A percentile compares a stretch with the other conserved stretches of the same genome.
phyloP scores from a whole-genome alignment of 2,888 invertebrate genomes.

The Thyatira batis region DNA sequence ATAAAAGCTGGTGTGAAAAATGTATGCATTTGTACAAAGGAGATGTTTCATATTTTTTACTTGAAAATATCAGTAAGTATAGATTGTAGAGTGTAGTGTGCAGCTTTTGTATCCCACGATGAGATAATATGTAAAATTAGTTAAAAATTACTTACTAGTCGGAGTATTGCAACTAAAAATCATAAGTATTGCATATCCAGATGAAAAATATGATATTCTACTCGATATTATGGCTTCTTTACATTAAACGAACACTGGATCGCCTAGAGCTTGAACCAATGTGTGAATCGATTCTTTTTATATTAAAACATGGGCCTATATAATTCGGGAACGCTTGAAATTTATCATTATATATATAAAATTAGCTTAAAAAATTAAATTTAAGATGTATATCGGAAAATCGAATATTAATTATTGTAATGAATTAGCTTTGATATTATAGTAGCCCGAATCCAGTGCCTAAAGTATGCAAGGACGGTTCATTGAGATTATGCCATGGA shows the following conservation, averaged over 20 bases:
- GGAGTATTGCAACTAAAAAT: conserved; percentile 49
- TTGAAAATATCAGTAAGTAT: conserved; percentile 50
- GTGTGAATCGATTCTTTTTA: conserved; percentile 7
- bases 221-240: conserved; percentile 59
- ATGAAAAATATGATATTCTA: conserved; percentile 50
- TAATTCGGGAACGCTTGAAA: conserved; percentile 40
- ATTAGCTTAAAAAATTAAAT: conserved; percentile 37
- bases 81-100: conserved; percentile 41
- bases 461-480: conserved; percentile 58
- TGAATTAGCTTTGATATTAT: conserved; percentile 75
- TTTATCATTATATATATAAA: conserved; percentile 39
- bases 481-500: conserved; percentile 59
- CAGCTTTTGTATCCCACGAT: conserved; percentile 73
- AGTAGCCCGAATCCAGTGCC: conserved; percentile 74
- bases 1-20: conserved; percentile 25
- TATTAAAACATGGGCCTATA: conserved; percentile 40
- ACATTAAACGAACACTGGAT: conserved; percentile 45
- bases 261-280: neutral
- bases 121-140: conserved; percentile 42
- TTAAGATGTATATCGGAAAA: conserved; percentile 64
- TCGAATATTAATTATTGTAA: conserved; percentile 41
- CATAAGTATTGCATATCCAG: conserved; percentile 59
- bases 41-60: conserved; percentile 68
- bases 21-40: conserved; percentile 73
- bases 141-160: conserved; percentile 61